Evolutionary conservation across 92 coral and sea anemone species (phyloP).

Genomic region (Bergia puertoricense): DNA sequence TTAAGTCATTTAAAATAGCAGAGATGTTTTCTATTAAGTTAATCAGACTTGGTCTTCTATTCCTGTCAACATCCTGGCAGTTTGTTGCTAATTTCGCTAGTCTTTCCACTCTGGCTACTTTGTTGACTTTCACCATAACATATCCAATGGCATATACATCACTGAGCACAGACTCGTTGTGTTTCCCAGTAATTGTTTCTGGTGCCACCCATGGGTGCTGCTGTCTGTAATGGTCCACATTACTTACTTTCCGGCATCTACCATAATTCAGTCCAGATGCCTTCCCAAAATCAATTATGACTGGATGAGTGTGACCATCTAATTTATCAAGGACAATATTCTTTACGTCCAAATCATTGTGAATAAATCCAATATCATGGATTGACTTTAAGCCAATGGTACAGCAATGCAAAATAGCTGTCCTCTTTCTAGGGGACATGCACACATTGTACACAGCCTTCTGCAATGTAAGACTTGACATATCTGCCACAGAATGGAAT

Average conservation of each 20-base stretch:
- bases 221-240: constrained; percentile 28
- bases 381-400: constrained; percentile 43
- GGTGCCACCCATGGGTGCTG: constrained; percentile 60
- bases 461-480: constrained; percentile 35
- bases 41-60: constrained; percentile 28
- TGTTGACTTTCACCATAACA: constrained; percentile 42
- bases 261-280: constrained; percentile 39
- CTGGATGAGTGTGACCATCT: constrained; percentile 46
- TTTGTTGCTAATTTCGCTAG: constrained; percentile 27
- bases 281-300: constrained; percentile 49
- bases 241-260: constrained; percentile 38
- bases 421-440: constrained; percentile 41
- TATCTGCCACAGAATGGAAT: constrained; percentile 46
- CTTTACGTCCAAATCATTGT: constrained; percentile 32
- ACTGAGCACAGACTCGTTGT: constrained; percentile 49
- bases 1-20: constrained; percentile 17
- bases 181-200: constrained; percentile 49
- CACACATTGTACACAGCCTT: constrained; percentile 33
- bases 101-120: not conserved
- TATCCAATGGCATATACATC: constrained; percentile 48
- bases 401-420: constrained; percentile 41
- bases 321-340: constrained; percentile 50
- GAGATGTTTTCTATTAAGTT: constrained; percentile 19
- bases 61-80: constrained; percentile 20
- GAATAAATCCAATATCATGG: constrained; percentile 46